Conservation (phyloP, 2,113 vertebrate species). For the Tachycineta bicolor region DNA sequence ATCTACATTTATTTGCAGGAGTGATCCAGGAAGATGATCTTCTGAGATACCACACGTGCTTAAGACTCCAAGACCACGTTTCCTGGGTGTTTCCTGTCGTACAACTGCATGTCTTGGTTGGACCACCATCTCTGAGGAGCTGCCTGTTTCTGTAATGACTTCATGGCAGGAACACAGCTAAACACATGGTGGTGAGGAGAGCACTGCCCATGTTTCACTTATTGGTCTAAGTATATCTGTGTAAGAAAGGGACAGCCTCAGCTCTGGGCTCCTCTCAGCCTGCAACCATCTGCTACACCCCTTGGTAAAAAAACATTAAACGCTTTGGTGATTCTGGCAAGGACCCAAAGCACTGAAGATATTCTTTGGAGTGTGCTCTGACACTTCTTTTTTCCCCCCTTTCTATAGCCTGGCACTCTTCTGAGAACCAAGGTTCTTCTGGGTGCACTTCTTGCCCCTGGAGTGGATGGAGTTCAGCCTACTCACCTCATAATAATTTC, state of each 20-base stretch:
- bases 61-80: not conserved
- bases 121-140: not conserved
- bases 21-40: not conserved
- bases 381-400: rapidly evolving
- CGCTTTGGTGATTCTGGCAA: not conserved
- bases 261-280: not conserved
- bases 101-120: rapidly evolving
- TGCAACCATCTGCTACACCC: not conserved
- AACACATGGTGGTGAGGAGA: not conserved
- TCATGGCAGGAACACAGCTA: not conserved
- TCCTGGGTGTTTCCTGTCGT: not conserved
- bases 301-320: not conserved
- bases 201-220: not conserved
- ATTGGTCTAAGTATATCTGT: not conserved
- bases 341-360: not conserved
- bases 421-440: not conserved
- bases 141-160: not conserved
- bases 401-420: not conserved
- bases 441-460: not conserved
- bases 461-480: not conserved
- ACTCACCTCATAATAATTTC: not conserved
- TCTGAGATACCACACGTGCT: not conserved
- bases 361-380: not conserved
- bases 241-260: not conserved
- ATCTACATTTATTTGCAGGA: not conserved